Evolutionary conservation across 1,140 invertebrate genomes (phyloP).

Genomic region (Notospermus geniculatus): DNA sequence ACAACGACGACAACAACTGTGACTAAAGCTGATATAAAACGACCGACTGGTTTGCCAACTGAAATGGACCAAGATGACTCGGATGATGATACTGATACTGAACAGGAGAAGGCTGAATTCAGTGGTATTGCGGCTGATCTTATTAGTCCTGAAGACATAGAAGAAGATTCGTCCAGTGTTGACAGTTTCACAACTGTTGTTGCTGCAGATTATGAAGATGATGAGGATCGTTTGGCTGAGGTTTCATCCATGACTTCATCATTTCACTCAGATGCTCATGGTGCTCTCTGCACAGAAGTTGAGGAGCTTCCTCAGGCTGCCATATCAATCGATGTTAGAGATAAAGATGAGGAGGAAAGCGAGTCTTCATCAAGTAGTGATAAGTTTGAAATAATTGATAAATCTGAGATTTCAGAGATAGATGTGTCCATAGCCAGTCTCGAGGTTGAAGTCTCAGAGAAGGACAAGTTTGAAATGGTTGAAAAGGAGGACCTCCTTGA

Average conservation of each 20-base stretch:
- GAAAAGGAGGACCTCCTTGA: conserved; percentile 40
- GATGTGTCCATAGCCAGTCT: too few relatives aligned
- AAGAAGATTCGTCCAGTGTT: conserved; percentile 72
- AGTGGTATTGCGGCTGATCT: conserved; percentile 8
- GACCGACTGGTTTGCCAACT: too few relatives aligned
- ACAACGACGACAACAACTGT: too few relatives aligned
- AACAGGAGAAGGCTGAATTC: conserved; percentile 11
- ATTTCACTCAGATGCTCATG: conserved; percentile 54
- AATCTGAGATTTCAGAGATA: conserved; percentile 46
- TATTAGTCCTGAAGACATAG: conserved; percentile 38
- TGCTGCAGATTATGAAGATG: conserved; percentile 68
- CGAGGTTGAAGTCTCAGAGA: conserved; percentile 43
- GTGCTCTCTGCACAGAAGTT: conserved; percentile 28
- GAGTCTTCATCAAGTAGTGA: conserved; percentile 43
- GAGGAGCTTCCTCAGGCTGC: conserved; percentile 60
- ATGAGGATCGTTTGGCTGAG: conserved; percentile 63
- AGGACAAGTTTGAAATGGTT: conserved; percentile 48
- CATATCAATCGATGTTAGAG: conserved; percentile 76
- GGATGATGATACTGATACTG: conserved; percentile 27
- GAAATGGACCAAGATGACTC: conserved; percentile 27
- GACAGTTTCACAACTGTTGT: conserved; percentile 74
- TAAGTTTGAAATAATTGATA: conserved; percentile 46
- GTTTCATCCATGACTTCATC: conserved; percentile 54
- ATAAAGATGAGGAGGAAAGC: conserved; percentile 42
- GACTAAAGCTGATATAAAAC: too few relatives aligned